phyloP scores from a whole-genome alignment of 2,113 vertebrate genomes.

The Passer montanus region DNA sequence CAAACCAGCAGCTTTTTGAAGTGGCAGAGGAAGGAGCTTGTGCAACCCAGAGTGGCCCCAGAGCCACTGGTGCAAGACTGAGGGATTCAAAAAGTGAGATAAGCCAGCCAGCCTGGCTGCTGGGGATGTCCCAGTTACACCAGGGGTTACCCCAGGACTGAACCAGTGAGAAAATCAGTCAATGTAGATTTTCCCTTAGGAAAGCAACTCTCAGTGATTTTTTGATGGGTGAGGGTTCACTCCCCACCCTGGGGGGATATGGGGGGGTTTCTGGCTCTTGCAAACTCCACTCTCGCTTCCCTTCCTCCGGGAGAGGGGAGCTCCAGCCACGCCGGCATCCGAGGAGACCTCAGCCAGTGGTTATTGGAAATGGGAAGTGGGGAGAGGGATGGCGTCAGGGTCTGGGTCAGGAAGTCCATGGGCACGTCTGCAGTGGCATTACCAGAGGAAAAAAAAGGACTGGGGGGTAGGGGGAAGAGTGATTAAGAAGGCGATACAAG shows the following conservation, averaged over 20 bases:
- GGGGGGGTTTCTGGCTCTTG: not conserved
- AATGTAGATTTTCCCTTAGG: fast-evolving
- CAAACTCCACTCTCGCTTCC: not conserved
- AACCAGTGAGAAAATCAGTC: not conserved
- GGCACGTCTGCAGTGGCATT: not conserved
- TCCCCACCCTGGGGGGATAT: not conserved
- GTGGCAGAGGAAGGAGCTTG: not conserved
- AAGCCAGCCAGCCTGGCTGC: fast-evolving
- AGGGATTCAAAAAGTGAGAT: not conserved
- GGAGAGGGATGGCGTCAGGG: not conserved
- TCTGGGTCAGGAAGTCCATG: not conserved
- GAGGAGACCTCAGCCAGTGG: not conserved
- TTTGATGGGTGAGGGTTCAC: no score
- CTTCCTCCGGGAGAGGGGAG: not conserved
- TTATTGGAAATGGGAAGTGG: slow-evolving; percentile 27
- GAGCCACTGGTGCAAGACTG: not conserved
- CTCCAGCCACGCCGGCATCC: fast-evolving
- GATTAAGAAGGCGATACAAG: not conserved
- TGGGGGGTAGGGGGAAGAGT: not conserved
- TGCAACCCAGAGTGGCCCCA: not conserved
- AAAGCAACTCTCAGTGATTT: not conserved
- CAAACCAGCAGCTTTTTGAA: not conserved
- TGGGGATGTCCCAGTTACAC: not conserved
- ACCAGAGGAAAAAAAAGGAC: not conserved
- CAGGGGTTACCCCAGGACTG: not conserved